phyloP scores from a whole-genome alignment of 2,888 invertebrate species.

The Acronicta psi region DNA sequence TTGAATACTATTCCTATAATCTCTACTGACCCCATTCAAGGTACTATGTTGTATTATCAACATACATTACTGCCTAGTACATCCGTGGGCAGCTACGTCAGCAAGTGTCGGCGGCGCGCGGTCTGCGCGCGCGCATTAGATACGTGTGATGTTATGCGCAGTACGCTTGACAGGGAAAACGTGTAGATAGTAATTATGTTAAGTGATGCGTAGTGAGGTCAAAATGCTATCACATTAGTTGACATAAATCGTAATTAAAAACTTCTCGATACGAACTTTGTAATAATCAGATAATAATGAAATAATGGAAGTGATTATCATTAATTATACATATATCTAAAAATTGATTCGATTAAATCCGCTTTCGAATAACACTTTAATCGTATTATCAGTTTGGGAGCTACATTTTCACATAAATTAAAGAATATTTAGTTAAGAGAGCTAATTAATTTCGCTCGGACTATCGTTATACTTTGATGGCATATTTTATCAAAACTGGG shows the following conservation, averaged over 20 bases:
- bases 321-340: too few relatives aligned
- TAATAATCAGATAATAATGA: background rate
- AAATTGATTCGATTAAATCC: too few relatives aligned
- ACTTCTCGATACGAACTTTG: background rate
- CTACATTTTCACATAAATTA: too few relatives aligned
- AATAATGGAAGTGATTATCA: too few relatives aligned
- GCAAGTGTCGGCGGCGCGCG: conserved; percentile 5
- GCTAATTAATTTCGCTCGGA: too few relatives aligned
- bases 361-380: too few relatives aligned
- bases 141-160: conserved; percentile 3
- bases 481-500: too few relatives aligned
- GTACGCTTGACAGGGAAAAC: conserved; percentile 5
- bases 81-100: conserved; percentile 9
- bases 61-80: conserved; percentile 1
- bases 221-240: background rate
- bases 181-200: conserved; percentile 4
- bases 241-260: background rate
- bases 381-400: too few relatives aligned
- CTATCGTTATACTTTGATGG: too few relatives aligned
- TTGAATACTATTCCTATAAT: background rate
- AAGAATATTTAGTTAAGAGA: too few relatives aligned
- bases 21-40: background rate
- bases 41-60: conserved; percentile 2
- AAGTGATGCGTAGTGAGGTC: conserved; percentile 6
- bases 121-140: conserved; percentile 5